Conservation (phyloP, 2,113 vertebrate genomes). For the Catharus fuscescens region DNA sequence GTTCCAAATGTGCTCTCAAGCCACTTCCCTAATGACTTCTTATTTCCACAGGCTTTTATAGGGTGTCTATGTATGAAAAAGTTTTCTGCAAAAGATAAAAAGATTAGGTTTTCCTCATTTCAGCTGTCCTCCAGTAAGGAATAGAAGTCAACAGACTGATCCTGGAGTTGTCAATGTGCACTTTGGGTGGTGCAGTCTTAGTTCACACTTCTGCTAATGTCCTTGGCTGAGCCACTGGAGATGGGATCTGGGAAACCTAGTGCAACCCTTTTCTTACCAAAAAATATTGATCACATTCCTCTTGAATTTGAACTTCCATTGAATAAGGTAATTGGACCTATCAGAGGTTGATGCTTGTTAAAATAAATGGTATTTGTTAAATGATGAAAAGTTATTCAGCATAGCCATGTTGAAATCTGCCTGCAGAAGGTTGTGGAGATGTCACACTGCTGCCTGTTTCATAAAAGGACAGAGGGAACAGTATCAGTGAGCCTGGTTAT, state of each 20-base stretch:
- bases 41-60: neutral
- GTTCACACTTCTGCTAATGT: neutral
- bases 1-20: neutral
- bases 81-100: neutral
- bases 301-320: accelerated
- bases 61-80: neutral
- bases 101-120: neutral
- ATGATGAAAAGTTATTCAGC: neutral
- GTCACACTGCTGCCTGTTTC: neutral
- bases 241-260: neutral
- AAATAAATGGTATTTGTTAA: neutral
- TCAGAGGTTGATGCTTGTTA: neutral
- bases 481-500: neutral
- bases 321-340: neutral
- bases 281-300: neutral
- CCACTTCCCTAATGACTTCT: neutral
- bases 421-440: neutral
- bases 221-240: neutral
- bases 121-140: neutral
- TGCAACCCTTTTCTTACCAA: neutral
- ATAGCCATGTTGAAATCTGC: neutral
- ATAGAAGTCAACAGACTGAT: neutral
- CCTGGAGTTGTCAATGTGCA: neutral
- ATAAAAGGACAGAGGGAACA: neutral
- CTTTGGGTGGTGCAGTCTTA: neutral